Evolutionary conservation across 1,140 invertebrate genomes (phyloP), one percentile per base, ranked within the genome.

Genomic region (Cyclina sinensis): DNA sequence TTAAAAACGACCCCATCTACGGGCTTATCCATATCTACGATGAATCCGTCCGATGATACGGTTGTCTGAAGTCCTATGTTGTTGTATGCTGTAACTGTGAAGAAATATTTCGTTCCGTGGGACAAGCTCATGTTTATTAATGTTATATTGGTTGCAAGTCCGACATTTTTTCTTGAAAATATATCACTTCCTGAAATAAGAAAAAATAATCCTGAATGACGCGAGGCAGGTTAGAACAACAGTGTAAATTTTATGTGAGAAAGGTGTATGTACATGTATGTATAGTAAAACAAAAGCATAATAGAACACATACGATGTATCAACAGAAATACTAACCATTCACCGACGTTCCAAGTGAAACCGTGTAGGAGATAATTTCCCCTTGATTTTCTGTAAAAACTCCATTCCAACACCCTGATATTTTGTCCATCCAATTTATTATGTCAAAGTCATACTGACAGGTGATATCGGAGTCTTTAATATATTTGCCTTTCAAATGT

Each of bases 51-150:
- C 11, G 90, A 91, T 14, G 76, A 65, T 18, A 89, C 46, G 24
- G 82, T 21, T 7, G 76, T 86, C 27, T 65, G 30, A n/a, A 91
- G 81, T 14, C 90, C 88, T 18, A 87, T 81, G 24, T 24, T 43
- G 76, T 91, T 91, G n/a, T 46, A 65, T 35, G 88, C 90, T 16
- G 57, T 84, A 16, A 91, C 86, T 14, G 89, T 91, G 30, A 84
- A 70, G 78, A 82, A 91, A 74, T 91, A 91, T 74, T 57, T 87
- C 12, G 79, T 87, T 32, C 89, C 90, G 11, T 70, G 73, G 27
- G 83, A 62, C 24, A 91, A 39, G 16, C 30, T 39, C 11, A 81
- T 0, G 16, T 74, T 51, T 27, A 30, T 37, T 16, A 88, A 7
- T 18, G 68, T 51, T 51, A 78, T 70, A 18, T 57, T 83, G n/a